Evolutionary conservation across 2,113 vertebrate genomes (phyloP).

Genomic region (Pantherophis guttatus): DNA sequence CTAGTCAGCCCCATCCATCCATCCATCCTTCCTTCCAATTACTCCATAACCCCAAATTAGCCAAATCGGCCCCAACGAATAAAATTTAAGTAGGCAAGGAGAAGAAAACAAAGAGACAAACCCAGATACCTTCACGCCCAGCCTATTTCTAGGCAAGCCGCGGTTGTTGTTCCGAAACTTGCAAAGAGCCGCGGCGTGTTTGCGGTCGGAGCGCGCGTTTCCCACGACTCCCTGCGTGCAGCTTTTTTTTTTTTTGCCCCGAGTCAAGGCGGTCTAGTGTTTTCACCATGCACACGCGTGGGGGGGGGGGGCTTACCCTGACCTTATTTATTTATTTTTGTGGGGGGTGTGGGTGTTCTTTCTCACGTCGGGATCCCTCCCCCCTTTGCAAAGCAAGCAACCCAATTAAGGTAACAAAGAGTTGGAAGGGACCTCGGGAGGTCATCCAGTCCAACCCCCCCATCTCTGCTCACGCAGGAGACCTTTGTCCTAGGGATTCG

Average conservation of each 20-base stretch:
- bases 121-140: neutral
- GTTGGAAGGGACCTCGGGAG: no score
- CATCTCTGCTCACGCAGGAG: no score
- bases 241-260: neutral
- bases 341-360: no score
- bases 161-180: neutral
- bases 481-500: no score
- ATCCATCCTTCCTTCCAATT: neutral
- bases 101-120: neutral
- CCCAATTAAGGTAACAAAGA: no score
- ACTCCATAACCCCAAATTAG: neutral
- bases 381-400: neutral
- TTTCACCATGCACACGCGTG: neutral
- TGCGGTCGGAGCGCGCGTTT: neutral
- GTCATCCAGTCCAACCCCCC: no score
- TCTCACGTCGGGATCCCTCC: neutral
- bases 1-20: no score
- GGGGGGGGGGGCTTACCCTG: neutral
- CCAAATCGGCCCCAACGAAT: neutral
- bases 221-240: neutral
- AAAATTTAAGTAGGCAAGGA: neutral
- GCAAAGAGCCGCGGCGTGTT: neutral
- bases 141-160: neutral
- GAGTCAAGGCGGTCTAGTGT: no score
- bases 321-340: no score